Conservation (phyloP, 2,888 invertebrate species). For the Drosophila histrio region DNA sequence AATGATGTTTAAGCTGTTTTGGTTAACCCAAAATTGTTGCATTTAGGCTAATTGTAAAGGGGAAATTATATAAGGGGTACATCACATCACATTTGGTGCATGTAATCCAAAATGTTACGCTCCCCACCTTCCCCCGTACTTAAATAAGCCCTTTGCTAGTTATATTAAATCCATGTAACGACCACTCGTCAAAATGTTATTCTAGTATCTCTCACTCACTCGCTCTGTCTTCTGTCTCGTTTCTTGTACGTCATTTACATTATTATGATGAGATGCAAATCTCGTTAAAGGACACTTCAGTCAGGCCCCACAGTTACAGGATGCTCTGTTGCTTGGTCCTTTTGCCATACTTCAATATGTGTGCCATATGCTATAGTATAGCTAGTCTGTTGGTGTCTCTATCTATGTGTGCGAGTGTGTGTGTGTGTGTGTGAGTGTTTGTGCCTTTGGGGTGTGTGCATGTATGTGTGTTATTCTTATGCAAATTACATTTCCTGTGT, state of each 20-base stretch:
- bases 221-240: not conserved
- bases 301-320: conserved; percentile 36
- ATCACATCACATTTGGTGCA: conserved; percentile 47
- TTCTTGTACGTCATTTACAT: conserved; percentile 69
- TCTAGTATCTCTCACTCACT: conserved; percentile 2
- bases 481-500: conserved; percentile 79
- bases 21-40: conserved; percentile 10
- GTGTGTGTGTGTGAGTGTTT: conserved; percentile 15
- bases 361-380: conserved; percentile 65
- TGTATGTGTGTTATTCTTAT: conserved; percentile 71
- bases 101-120: conserved; percentile 45
- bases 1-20: conserved; percentile 12
- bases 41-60: conserved; percentile 41
- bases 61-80: conserved; percentile 38
- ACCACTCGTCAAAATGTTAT: conserved; percentile 49
- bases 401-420: conserved; percentile 8
- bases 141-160: conserved; percentile 64
- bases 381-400: conserved; percentile 38
- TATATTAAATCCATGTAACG: conserved; percentile 64
- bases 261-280: conserved; percentile 77
- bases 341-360: conserved; percentile 73
- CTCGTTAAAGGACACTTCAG: conserved; percentile 77
- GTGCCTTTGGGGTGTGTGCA: conserved; percentile 21
- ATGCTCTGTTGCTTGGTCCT: conserved; percentile 47
- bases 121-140: conserved; percentile 30